phyloP scores from a whole-genome alignment of 2,888 invertebrate species.

The Coleophora flavipennella region DNA sequence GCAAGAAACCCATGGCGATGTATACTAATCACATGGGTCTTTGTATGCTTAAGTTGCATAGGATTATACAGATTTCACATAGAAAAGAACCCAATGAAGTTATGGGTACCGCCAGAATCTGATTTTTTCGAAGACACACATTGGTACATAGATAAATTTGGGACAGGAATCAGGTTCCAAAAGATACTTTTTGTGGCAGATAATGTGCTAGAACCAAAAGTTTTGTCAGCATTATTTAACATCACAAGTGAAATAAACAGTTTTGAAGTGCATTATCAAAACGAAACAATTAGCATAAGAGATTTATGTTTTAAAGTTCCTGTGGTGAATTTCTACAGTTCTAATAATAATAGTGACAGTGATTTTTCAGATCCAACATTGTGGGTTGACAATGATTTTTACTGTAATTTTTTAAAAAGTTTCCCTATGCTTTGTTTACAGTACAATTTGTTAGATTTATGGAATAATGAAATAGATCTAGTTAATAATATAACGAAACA shows the following conservation, averaged over 20 bases:
- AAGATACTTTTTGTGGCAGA: slow-evolving; percentile 75
- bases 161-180: slow-evolving; percentile 75
- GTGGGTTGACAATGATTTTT: slow-evolving; percentile 69
- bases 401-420: slow-evolving; percentile 75
- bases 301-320: slow-evolving; percentile 63
- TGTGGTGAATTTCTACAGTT: slow-evolving; percentile 46
- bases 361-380: slow-evolving; percentile 71
- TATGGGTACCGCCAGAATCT: slow-evolving; percentile 84
- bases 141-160: slow-evolving; percentile 79
- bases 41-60: slow-evolving; percentile 71
- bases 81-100: slow-evolving; percentile 81
- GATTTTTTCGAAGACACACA: slow-evolving; percentile 79
- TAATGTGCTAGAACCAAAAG: slow-evolving; percentile 76
- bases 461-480: slow-evolving; percentile 72
- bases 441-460: slow-evolving; percentile 79
- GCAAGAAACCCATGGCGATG: slow-evolving; percentile 75
- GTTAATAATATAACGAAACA: slow-evolving; percentile 70
- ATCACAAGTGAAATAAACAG: slow-evolving; percentile 65
- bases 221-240: slow-evolving; percentile 65
- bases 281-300: slow-evolving; percentile 31
- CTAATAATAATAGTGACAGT: slow-evolving; percentile 26
- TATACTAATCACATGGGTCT: slow-evolving; percentile 66
- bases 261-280: slow-evolving; percentile 35
- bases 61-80: slow-evolving; percentile 78
- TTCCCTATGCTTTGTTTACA: slow-evolving; percentile 76